Evolutionary conservation across 2,888 invertebrate species (phyloP), one percentile per base, ranked within the genome.

Genomic region (Rhyacophila evoluta): DNA sequence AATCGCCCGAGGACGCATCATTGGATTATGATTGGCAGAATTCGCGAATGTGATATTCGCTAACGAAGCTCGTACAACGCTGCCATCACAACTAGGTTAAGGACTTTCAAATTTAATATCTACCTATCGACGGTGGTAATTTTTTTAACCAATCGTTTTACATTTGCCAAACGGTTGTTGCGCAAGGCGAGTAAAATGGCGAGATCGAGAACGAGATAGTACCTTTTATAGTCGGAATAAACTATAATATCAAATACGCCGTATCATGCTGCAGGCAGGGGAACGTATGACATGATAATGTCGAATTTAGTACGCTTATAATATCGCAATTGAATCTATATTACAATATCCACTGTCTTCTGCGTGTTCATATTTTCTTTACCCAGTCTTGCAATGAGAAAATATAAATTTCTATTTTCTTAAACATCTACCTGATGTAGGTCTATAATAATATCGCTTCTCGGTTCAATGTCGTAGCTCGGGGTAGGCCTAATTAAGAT

Each of bases 61-160:
- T 39, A 76, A 76, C 73, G 33, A 39, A 29, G 73, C 29, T n/a
- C n/a, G n/a, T 12, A 33, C 12, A 69, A 33, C 67, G 78, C 75
- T 38, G 55, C 33, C 19, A 15, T 72, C 55, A 70, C 38, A 81
- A 72, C 74, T 81, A 74, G 81, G 81, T 81, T 81, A 81, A 81
- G 81, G 81, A 81, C 79, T 81, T 73, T 81, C 75, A 79, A 79
- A 79, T 76, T 79, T 73, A 27, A 41, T 41, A 19, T 72, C 68
- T 39, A 39, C 12, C 11, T 70, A 28, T 70, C 39, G 75, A 37
- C n/a, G 55, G 29, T 12, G 37, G 69, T 71, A 70, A 71, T 78
- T 78, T 69, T 73, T 79, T 75, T 55, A 19, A 55, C 55, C 55
- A 25, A 55, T 55, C 55, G 55, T 55, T 55, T 55, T 55, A 55